Evolutionary conservation across 2,797 vertebrate species (phyloP).

Genomic region (Valencia hispanica): DNA sequence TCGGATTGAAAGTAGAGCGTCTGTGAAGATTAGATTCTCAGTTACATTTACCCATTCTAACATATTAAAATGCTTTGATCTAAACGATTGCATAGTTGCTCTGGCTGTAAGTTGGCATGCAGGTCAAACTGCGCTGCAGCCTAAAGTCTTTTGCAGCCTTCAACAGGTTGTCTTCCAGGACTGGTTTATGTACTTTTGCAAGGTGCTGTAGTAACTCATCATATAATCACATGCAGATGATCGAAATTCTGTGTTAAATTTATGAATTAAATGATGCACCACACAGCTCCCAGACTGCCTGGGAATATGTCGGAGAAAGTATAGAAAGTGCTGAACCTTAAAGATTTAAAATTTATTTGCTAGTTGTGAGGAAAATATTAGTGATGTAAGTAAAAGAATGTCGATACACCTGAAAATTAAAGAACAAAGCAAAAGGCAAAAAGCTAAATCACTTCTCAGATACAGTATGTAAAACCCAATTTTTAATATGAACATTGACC

Average conservation of each 20-base stretch:
- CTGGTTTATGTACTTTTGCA: background rate
- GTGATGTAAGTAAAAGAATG: no score
- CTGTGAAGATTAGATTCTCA: background rate
- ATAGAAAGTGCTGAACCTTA: conserved; percentile 1
- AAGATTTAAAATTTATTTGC: background rate
- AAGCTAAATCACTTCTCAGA: no score
- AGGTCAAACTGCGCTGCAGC: no score
- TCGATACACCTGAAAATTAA: no score
- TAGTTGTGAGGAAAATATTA: background rate
- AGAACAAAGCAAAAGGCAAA: no score
- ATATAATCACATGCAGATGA: background rate
- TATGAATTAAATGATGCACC: background rate
- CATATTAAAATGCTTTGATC: background rate
- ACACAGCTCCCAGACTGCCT: background rate
- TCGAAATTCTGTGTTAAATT: background rate
- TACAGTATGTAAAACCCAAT: no score
- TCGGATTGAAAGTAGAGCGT: background rate
- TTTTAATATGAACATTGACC: no score
- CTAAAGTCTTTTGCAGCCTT: no score
- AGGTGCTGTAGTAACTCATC: background rate
- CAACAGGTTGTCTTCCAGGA: no score
- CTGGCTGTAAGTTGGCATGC: no score
- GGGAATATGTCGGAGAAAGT: background rate
- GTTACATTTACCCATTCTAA: background rate
- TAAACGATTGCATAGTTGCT: no score